Evolutionary conservation across 1,140 invertebrate species (phyloP).

Genomic region (Sweltsa coloradensis): DNA sequence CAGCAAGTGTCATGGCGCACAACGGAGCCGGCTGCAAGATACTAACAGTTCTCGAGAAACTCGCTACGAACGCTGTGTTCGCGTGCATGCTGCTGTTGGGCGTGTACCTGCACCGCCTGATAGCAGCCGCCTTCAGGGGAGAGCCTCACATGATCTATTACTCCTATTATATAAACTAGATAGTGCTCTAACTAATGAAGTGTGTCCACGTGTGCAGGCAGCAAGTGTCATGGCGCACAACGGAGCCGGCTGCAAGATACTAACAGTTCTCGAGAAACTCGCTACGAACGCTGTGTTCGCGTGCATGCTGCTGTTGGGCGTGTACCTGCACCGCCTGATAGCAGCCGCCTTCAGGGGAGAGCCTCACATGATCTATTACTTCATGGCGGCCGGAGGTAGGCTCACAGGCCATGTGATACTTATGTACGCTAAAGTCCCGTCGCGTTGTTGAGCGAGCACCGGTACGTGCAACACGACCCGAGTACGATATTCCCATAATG

Average conservation of each 20-base stretch:
- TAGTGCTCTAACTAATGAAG: not conserved
- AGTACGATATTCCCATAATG: too few relatives aligned
- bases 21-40: slow-evolving; percentile 34
- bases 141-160: slow-evolving; percentile 19
- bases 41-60: slow-evolving; percentile 34
- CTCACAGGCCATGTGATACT: too few relatives aligned
- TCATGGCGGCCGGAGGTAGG: not conserved
- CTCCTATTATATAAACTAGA: not conserved
- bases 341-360: slow-evolving; percentile 37
- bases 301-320: slow-evolving; percentile 44
- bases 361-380: slow-evolving; percentile 19
- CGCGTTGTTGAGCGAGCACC: too few relatives aligned
- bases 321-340: slow-evolving; percentile 43
- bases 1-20: slow-evolving; percentile 25
- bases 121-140: slow-evolving; percentile 38
- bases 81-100: slow-evolving; percentile 45
- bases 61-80: slow-evolving; percentile 37
- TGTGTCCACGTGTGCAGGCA: not conserved
- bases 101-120: slow-evolving; percentile 40
- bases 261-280: slow-evolving; percentile 35
- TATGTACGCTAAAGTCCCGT: too few relatives aligned
- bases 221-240: slow-evolving; percentile 28
- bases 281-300: slow-evolving; percentile 38
- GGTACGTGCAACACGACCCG: too few relatives aligned
- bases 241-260: slow-evolving; percentile 30